These are phyloP conservation scores for Drosophila nigromelanica DNA, from an alignment of 1,140 invertebrate species.

Conservation along the genomic window DNA sequence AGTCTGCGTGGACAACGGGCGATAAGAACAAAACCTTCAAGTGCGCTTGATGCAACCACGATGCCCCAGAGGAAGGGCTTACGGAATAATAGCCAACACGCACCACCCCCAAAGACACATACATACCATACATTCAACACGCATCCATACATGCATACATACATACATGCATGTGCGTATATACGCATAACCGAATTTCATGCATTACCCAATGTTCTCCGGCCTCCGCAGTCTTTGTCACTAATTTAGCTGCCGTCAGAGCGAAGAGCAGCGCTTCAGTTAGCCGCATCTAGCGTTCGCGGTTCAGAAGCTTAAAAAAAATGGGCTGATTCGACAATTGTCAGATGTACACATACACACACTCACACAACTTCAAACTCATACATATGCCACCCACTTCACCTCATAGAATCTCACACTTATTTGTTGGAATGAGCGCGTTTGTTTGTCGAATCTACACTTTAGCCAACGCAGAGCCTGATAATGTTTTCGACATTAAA, in stretches of 20 bases:
- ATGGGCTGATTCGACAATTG: slow-evolving; percentile 55
- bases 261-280: slow-evolving; percentile 33
- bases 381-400: slow-evolving; percentile 3
- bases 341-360: slow-evolving; percentile 25
- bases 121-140: background rate
- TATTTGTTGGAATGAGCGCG: slow-evolving; percentile 25
- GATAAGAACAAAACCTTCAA: slow-evolving; percentile 71
- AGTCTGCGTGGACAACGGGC: slow-evolving; percentile 54
- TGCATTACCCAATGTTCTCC: slow-evolving; percentile 26
- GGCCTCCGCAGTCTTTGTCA: slow-evolving; percentile 33
- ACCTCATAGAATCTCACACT: background rate
- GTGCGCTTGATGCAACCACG: slow-evolving; percentile 28
- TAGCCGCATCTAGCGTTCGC: slow-evolving; percentile 28
- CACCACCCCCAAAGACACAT: background rate
- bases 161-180: slow-evolving; percentile 3
- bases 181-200: slow-evolving; percentile 42
- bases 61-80: background rate
- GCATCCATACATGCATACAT: background rate
- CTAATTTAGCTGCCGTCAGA: slow-evolving; percentile 46
- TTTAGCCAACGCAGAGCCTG: slow-evolving; percentile 44
- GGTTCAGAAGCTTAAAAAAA: slow-evolving; percentile 8
- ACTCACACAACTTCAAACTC: slow-evolving; percentile 12
- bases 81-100: slow-evolving; percentile 8
- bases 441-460: slow-evolving; percentile 44
- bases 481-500: slow-evolving; percentile 68